A percentile compares a stretch with the other conserved stretches of the same genome.
Evolutionary conservation across 2,888 invertebrate species (phyloP).

Genomic region (Acleris laterana): DNA sequence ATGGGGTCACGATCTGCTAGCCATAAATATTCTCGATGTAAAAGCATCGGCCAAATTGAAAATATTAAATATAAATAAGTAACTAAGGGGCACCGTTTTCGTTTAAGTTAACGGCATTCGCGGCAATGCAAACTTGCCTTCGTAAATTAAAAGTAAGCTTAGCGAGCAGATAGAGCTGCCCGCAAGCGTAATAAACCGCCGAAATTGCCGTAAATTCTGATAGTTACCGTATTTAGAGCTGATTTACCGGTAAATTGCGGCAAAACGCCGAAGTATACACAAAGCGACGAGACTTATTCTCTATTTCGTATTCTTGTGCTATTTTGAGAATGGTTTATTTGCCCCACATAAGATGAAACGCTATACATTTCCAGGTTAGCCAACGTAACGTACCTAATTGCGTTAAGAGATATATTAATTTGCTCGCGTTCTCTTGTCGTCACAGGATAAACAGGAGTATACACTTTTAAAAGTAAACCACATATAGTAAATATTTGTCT

Average conservation of each 20-base stretch:
- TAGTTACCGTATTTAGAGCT: slow-evolving; percentile 53
- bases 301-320: slow-evolving; percentile 1
- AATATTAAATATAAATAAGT: slow-evolving; percentile 22
- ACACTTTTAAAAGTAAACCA: too few relatives aligned
- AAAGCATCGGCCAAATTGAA: background rate
- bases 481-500: too few relatives aligned
- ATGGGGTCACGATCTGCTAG: background rate
- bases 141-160: slow-evolving; percentile 72
- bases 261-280: slow-evolving; percentile 39
- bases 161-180: slow-evolving; percentile 49
- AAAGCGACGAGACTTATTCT: slow-evolving; percentile 40
- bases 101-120: slow-evolving; percentile 20
- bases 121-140: slow-evolving; percentile 53
- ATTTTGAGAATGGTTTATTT: slow-evolving; percentile 13
- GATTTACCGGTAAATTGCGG: slow-evolving; percentile 48
- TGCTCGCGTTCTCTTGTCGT: background rate
- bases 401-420: slow-evolving; percentile 4
- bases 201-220: slow-evolving; percentile 56
- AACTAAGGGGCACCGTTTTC: slow-evolving; percentile 27
- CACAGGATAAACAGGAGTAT: too few relatives aligned
- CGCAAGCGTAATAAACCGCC: slow-evolving; percentile 47
- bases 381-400: slow-evolving; percentile 6
- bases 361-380: slow-evolving; percentile 2
- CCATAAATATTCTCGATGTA: background rate
- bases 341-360: slow-evolving; percentile 18